Evolutionary conservation across 2,113 vertebrate species (phyloP).

Genomic region (Rafetus swinhoei): DNA sequence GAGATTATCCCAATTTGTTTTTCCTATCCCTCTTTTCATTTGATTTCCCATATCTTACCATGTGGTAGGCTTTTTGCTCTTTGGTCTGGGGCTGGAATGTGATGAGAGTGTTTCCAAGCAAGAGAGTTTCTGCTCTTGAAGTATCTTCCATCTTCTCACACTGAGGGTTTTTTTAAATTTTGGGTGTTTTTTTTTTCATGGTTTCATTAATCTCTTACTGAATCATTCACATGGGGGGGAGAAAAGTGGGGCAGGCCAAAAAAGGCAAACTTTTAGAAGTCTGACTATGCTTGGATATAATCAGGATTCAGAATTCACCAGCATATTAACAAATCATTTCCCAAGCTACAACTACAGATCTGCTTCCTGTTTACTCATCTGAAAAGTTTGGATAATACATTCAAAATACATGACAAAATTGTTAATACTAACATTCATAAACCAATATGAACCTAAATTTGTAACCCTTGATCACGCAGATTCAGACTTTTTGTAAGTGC

Average conservation of each 20-base stretch:
- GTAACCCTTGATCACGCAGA: background rate
- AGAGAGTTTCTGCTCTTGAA: rapidly evolving
- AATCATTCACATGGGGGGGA: background rate
- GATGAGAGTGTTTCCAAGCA: rapidly evolving
- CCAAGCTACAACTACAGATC: background rate
- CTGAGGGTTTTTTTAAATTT: background rate
- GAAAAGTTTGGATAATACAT: background rate
- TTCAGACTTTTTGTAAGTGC: background rate
- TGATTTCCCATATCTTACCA: background rate
- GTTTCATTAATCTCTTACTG: background rate
- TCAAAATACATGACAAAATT: background rate
- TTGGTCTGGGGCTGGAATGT: background rate
- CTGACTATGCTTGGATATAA: background rate
- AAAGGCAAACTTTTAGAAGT: too few species aligned
- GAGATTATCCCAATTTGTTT: rapidly evolving
- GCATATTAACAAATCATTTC: background rate
- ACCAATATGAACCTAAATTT: background rate
- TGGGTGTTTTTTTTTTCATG: background rate
- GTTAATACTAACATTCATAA: background rate
- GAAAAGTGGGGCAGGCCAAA: background rate
- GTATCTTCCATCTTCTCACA: background rate
- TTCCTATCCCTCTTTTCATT: background rate
- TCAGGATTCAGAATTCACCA: background rate
- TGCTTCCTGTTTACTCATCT: background rate
- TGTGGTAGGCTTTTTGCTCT: rapidly evolving